Conservation (phyloP, 1,140 invertebrate species). For the Orussus abietinus region DNA sequence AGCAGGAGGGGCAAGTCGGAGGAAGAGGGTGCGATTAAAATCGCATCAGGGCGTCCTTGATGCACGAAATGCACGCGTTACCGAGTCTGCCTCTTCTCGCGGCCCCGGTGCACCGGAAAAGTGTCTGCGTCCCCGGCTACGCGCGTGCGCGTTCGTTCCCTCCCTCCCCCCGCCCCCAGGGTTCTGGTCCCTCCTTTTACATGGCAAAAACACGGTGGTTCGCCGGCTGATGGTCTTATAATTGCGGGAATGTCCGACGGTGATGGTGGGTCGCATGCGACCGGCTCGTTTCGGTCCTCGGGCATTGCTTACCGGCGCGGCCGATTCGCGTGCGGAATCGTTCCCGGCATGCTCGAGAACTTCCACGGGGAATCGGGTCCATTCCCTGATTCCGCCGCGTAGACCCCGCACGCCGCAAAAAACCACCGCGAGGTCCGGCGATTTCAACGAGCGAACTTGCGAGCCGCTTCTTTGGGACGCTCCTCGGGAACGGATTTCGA, state of each 20-base stretch:
- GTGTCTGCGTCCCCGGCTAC: slow-evolving; percentile 1
- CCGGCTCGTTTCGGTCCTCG: slow-evolving; percentile 1
- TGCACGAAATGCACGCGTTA: slow-evolving; percentile 42
- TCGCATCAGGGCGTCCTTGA: slow-evolving; percentile 37
- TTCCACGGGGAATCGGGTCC: no score
- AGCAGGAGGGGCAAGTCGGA: no score
- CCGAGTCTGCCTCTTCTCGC: slow-evolving; percentile 21
- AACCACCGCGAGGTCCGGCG: no score
- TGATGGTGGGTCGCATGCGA: slow-evolving; percentile 14
- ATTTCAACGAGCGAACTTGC: no score
- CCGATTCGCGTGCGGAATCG: no score
- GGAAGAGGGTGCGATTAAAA: slow-evolving; percentile 45
- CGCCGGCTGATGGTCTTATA: slow-evolving; percentile 42
- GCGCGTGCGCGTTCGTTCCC: slow-evolving; percentile 5
- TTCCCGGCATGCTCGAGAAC: no score
- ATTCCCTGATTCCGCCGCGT: no score
- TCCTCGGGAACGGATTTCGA: no score
- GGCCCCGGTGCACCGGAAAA: slow-evolving; percentile 4
- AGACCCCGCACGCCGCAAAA: no score
- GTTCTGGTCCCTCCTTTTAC: slow-evolving; percentile 10
- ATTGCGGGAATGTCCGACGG: slow-evolving; percentile 35
- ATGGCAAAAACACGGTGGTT: slow-evolving; percentile 36
- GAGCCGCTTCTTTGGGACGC: no score
- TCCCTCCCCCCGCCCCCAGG: neutral
- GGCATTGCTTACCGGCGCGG: no score